Percentiles rank a stretch among this genome's conserved stretches.
These are phyloP conservation scores for Coenobita brevimanus DNA, from an alignment of 1,140 invertebrate species.

Conservation along the genomic window DNA sequence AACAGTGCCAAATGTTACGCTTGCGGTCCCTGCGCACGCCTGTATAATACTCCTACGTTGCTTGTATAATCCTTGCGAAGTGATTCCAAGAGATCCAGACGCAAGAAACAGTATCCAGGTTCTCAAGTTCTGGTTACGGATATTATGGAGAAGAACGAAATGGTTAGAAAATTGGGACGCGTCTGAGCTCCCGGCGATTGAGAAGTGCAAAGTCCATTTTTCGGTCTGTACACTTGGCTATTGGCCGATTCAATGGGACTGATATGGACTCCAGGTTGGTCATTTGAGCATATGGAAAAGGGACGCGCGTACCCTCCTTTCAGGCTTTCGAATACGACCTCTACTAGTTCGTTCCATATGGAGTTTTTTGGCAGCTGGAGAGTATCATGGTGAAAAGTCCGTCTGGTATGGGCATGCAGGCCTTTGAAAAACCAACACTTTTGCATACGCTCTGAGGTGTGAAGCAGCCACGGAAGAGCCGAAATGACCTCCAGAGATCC, in stretches of 20 bases:
- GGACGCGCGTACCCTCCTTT: background rate
- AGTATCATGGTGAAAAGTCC: background rate
- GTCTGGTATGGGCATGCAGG: background rate
- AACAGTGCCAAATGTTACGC: constrained; percentile 5
- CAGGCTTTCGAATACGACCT: constrained; percentile 9
- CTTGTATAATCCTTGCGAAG: too few relatives aligned
- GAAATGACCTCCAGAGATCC: constrained; percentile 53
- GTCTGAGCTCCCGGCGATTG: constrained; percentile 39
- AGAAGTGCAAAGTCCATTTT: constrained; percentile 66
- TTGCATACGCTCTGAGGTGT: constrained; percentile 64
- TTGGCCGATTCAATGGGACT: constrained; percentile 63
- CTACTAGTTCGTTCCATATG: background rate
- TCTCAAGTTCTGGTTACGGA: background rate
- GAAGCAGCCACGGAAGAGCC: constrained; percentile 50
- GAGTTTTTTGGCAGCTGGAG: background rate
- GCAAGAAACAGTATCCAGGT: background rate
- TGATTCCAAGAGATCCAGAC: background rate
- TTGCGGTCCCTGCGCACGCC: background rate
- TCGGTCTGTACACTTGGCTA: constrained; percentile 65
- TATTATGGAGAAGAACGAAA: constrained; percentile 46
- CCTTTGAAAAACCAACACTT: constrained; percentile 63
- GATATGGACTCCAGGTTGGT: constrained; percentile 66
- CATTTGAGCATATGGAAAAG: constrained; percentile 57
- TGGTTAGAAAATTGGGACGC: constrained; percentile 35
- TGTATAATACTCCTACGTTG: too few relatives aligned